A percentile compares a stretch with the other conserved stretches of the same genome.
These are phyloP conservation scores for Clarias fuscus DNA, from an alignment of 2,797 vertebrate genomes.

Conservation along the genomic window DNA sequence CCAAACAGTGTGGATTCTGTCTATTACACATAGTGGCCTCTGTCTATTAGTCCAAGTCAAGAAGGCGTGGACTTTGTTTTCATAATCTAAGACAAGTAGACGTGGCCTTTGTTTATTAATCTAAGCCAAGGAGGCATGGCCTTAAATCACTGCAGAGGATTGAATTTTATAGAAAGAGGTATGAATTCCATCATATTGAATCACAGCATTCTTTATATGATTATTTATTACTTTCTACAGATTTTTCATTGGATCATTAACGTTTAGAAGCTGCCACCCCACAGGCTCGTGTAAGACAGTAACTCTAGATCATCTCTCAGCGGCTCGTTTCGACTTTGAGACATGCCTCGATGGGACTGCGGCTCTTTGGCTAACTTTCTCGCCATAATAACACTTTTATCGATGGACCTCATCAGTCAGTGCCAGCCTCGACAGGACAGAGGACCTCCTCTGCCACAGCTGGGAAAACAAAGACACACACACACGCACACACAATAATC, in stretches of 20 bases:
- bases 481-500: slow-evolving; percentile 7
- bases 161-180: background rate
- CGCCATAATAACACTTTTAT: slow-evolving; percentile 32
- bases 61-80: background rate
- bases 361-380: slow-evolving; percentile 5
- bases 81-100: background rate
- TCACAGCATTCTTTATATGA: background rate
- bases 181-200: background rate
- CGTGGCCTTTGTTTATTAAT: background rate
- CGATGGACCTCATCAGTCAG: slow-evolving; percentile 38
- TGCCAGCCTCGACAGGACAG: slow-evolving; percentile 10
- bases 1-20: background rate
- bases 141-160: background rate
- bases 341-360: background rate
- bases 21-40: too few relatives aligned
- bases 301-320: background rate
- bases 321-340: background rate
- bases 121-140: background rate
- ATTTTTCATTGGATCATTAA: background rate
- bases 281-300: background rate
- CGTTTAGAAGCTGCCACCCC: background rate
- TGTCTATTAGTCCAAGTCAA: background rate
- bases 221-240: background rate
- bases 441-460: slow-evolving; percentile 22
- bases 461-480: slow-evolving; percentile 14